phyloP scores from a whole-genome alignment of 2,888 invertebrate genomes.

The Alloplasta piceator region DNA sequence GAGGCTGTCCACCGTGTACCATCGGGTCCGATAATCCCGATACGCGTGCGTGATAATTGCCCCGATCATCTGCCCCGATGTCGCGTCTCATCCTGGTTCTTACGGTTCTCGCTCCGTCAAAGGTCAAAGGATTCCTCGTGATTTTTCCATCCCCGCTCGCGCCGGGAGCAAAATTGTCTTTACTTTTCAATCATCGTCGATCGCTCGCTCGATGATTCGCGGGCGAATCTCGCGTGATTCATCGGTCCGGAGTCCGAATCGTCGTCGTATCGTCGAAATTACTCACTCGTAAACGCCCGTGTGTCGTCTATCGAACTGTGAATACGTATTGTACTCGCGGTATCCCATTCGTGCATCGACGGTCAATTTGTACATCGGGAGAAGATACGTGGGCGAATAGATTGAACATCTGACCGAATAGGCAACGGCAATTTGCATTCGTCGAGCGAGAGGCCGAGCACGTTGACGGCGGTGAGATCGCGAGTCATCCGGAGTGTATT shows the following conservation, averaged over 20 bases:
- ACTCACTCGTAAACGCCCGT: neutral
- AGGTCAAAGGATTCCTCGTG: constrained; percentile 50
- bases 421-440: constrained; percentile 63
- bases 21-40: constrained; percentile 15
- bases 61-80: constrained; percentile 12
- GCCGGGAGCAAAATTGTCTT: too few relatives aligned
- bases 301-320: constrained; percentile 45
- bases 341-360: too few relatives aligned
- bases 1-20: constrained; percentile 13
- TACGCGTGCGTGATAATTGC: constrained; percentile 5
- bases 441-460: constrained; percentile 9
- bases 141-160: constrained; percentile 36
- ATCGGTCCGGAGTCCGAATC: too few relatives aligned
- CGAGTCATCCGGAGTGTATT: constrained; percentile 44
- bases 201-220: too few relatives aligned
- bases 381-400: constrained; percentile 63
- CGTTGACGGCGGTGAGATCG: constrained; percentile 22
- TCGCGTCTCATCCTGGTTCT: neutral
- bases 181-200: neutral
- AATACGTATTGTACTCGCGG: constrained; percentile 9
- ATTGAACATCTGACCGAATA: constrained; percentile 64
- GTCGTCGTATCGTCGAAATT: too few relatives aligned
- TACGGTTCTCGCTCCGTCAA: constrained; percentile 24
- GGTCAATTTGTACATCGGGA: too few relatives aligned
- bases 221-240: too few relatives aligned